Base-by-base conservation (phyloP, 2,888 invertebrate genomes). In the Sarcophaga rosellei region DNA sequence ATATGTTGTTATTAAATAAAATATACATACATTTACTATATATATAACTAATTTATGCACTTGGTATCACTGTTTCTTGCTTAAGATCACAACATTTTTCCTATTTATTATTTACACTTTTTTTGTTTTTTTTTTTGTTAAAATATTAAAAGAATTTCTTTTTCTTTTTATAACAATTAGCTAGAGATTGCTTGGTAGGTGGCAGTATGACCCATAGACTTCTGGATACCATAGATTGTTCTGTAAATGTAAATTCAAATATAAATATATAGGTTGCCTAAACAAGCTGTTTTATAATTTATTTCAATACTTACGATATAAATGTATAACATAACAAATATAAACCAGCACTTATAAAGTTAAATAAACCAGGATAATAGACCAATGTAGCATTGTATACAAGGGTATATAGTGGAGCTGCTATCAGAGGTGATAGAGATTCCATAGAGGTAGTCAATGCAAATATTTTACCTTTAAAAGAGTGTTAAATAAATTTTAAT, bases 371-470 rank as follows among this genome's bases (percentile, higher is more conserved):
- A 0, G 96, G 95, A 90, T 95, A 94, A 2, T 47, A 88, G 11
- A 81, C 88, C 8, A 93, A 91, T 89, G 78, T 93, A 79, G 83
- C 95, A 91, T 25, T 94, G 89, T 97, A 97, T 4, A 96, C 92
- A 2, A 94, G 91, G 57, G 95, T 95, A 91, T 95, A 97, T 0
- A 96, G 85, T 0, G 96, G 94, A 1, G 95, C 94, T 11, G 95
- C 94, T 1, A 95, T 90, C 65, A 96, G 91, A 0, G 95, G 95
- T 17, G 95, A 94, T 15, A 95, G 88, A 23, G 95, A 95, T 93
- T 96, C 96, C 78, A 96, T 90, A 0, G 95, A 95, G 5, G 96
- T 95, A 87, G 96, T 95, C 78, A 96, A 91, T 0, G 96, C 95
- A 90, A 96, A 96, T 20, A 96, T 94, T 93, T 96, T 96, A 6